Evolutionary conservation across 2,113 vertebrate genomes (phyloP), one percentile per base, ranked within the genome.

Genomic region (Clarias magur): DNA sequence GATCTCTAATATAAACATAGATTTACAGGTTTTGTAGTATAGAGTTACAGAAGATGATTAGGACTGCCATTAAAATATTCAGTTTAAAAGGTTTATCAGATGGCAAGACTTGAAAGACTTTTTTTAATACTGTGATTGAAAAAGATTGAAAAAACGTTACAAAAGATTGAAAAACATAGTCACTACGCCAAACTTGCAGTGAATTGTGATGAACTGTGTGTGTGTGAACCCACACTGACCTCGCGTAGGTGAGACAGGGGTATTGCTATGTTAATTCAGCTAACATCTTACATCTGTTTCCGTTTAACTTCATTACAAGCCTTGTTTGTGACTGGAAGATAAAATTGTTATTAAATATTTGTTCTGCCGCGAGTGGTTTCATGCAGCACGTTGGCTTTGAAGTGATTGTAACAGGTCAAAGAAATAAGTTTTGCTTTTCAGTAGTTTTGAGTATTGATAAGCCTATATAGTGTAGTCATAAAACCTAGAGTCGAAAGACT

Each of bases 401-500:
- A 21, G 13, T 34, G 15, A 34, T 30, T 27, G 16, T 27, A 34
- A 34, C 67, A 68, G 27, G 10, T 88, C n/a, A 79, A n/a, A 65
- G 25, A 25, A 16, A 72, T 19, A 42, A 6, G 21, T 21, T 9
- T 72, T 3, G 17, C 6, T 72, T 42, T 82, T 60, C 11, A 21
- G 27, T 80, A 80, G 30, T 68, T 13, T 78, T 60, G 21, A 3
- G 80, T 67, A 30, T 80, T 83, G 73, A 83, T 80, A 70, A 3
- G 16, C 16, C 5, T 70, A 16, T 38, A 38, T 9, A 72, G 30
- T 72, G 68, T 72, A 19, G 42, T 48, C 5, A 48, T 48, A 48
- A 48, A 48, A 48, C 42, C 5, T 7, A 6, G 5, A 30, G 60
- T 72, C 21, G 11, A 0, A 38, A 65, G 8, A 56, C 23, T 85